Conservation (phyloP, 2,888 invertebrate genomes). For the Drosophila vallismaia region DNA sequence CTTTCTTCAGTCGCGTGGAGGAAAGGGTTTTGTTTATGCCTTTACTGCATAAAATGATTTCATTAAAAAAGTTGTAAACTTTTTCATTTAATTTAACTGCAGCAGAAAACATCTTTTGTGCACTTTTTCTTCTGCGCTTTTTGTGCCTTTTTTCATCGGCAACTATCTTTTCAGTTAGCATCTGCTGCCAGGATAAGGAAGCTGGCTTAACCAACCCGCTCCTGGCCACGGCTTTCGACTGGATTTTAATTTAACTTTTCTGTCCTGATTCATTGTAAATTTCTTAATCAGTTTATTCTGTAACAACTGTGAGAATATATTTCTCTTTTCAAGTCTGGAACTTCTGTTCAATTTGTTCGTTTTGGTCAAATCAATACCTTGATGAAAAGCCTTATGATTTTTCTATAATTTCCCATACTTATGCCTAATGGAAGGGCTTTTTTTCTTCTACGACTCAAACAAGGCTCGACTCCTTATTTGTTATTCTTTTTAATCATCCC, state of each 20-base stretch:
- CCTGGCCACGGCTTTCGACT: conserved; percentile 17
- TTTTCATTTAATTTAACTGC: conserved; percentile 80
- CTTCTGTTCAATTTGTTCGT: too few species aligned
- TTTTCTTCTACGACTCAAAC: background rate
- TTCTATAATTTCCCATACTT: too few species aligned
- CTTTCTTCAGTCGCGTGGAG: conserved; percentile 58
- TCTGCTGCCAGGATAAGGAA: conserved; percentile 38
- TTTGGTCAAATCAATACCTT: too few species aligned
- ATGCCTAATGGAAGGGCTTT: too few species aligned
- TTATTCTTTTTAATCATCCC: conserved; percentile 33
- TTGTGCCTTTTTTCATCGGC: background rate
- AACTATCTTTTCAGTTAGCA: conserved; percentile 49
- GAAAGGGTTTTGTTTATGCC: conserved; percentile 70
- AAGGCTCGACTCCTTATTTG: conserved; percentile 20
- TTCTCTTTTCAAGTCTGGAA: background rate
- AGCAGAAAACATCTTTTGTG: conserved; percentile 74
- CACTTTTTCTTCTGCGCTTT: conserved; percentile 18
- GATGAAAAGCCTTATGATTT: too few species aligned
- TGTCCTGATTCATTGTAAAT: conserved; percentile 55
- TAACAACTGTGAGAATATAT: background rate
- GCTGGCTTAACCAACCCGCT: background rate
- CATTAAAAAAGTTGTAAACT: conserved; percentile 79
- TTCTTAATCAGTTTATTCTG: conserved; percentile 9
- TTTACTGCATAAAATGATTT: conserved; percentile 76
- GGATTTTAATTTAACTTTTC: conserved; percentile 76